Percentiles rank a stretch among this genome's conserved stretches.
Conservation (phyloP, 2,888 invertebrate genomes). For the Apomyelois bistriatella region DNA sequence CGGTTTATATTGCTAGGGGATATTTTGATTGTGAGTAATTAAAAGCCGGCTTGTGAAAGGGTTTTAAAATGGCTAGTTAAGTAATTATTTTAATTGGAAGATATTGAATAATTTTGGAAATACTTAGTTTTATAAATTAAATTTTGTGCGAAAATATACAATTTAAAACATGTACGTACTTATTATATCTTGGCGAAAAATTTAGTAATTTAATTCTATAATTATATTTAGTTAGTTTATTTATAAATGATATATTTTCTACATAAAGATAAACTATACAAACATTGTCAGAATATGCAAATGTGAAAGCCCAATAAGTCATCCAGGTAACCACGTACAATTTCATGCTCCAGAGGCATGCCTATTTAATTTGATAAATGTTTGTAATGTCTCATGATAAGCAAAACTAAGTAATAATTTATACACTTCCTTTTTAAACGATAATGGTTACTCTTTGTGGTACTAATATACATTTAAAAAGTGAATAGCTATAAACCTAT, state of each 20-base stretch:
- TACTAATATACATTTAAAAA: slow-evolving; percentile 71
- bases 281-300: slow-evolving; percentile 15
- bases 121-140: too few relatives aligned
- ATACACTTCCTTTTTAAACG: slow-evolving; percentile 72
- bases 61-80: too few relatives aligned
- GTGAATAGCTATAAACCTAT: slow-evolving; percentile 74
- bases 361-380: slow-evolving; percentile 65
- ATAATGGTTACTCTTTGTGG: slow-evolving; percentile 74
- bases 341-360: slow-evolving; percentile 55
- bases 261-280: background rate
- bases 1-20: slow-evolving; percentile 1
- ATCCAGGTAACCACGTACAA: slow-evolving; percentile 44
- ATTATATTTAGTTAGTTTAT: too few relatives aligned
- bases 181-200: too few relatives aligned
- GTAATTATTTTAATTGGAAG: too few relatives aligned
- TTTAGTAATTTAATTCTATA: too few relatives aligned
- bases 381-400: slow-evolving; percentile 58
- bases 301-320: slow-evolving; percentile 30
- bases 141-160: too few relatives aligned
- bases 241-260: background rate
- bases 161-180: too few relatives aligned
- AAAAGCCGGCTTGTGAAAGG: too few relatives aligned
- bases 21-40: background rate
- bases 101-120: too few relatives aligned
- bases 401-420: slow-evolving; percentile 57